Evolutionary conservation across 2,797 vertebrate genomes (phyloP).

Genomic region (Mycteria americana): DNA sequence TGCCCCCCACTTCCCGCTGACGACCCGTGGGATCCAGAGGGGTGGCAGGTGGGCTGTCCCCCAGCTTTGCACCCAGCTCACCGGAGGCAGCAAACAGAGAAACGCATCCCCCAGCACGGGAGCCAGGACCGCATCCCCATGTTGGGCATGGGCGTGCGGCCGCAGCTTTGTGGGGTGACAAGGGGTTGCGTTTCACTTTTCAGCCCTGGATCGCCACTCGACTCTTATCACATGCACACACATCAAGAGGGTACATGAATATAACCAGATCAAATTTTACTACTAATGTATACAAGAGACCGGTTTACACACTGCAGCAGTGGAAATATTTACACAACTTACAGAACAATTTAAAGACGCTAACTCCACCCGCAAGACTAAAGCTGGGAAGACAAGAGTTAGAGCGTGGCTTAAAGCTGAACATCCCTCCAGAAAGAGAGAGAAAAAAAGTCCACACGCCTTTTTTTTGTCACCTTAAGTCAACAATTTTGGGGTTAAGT

Average conservation of each 20-base stretch:
- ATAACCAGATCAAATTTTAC: neutral
- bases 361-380: neutral
- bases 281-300: neutral
- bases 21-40: accelerated
- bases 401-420: neutral
- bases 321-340: neutral
- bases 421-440: neutral
- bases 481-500: neutral
- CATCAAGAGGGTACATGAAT: neutral
- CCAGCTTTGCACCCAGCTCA: neutral
- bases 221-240: neutral
- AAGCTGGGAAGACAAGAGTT: neutral
- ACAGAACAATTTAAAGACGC: neutral
- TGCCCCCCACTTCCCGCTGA: neutral
- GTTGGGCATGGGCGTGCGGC: accelerated
- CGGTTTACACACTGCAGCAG: neutral
- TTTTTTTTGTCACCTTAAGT: neutral
- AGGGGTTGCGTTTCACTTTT: accelerated
- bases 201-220: neutral
- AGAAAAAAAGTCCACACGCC: neutral
- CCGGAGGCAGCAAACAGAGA: neutral
- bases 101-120: accelerated
- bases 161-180: neutral
- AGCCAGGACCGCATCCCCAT: neutral
- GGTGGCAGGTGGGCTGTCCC: neutral